Percentiles rank a stretch among this genome's conserved stretches.
Evolutionary conservation across 2,113 vertebrate genomes (phyloP).

Genomic region (Seriola aureovittata): DNA sequence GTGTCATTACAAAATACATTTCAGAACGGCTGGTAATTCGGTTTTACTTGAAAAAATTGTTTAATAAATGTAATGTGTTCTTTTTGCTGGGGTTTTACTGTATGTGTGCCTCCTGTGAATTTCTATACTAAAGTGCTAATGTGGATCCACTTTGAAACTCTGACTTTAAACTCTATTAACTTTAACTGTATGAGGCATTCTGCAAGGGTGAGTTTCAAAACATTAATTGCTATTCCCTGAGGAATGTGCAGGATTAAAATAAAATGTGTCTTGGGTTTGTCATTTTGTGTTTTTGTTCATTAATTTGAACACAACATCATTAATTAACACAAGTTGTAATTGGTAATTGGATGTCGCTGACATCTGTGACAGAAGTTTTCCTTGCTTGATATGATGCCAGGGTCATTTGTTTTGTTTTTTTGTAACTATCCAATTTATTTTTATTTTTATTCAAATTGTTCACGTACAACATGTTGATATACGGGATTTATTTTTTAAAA

Average conservation of each 20-base stretch:
- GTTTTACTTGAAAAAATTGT: slow-evolving; percentile 27
- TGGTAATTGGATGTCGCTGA: slow-evolving; percentile 19
- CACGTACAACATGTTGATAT: background rate
- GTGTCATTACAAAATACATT: slow-evolving; percentile 53
- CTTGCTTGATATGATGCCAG: background rate
- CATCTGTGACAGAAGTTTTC: slow-evolving; percentile 1
- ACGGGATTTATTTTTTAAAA: background rate
- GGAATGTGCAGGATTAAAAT: slow-evolving; percentile 31
- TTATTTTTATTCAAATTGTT: slow-evolving; percentile 1
- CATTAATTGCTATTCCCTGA: slow-evolving; percentile 19
- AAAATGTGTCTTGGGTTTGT: slow-evolving; percentile 11
- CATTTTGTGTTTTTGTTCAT: slow-evolving; percentile 7
- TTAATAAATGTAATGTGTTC: slow-evolving; percentile 20
- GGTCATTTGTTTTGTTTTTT: background rate
- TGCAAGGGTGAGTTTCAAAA: background rate
- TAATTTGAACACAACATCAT: slow-evolving; percentile 17
- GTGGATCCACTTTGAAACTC: slow-evolving; percentile 15
- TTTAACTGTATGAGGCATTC: background rate
- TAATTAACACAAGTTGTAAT: background rate
- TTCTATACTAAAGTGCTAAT: background rate
- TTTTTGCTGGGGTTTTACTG: background rate
- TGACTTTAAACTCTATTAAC: slow-evolving; percentile 10
- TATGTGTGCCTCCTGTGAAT: slow-evolving; percentile 4
- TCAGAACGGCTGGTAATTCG: slow-evolving; percentile 41
- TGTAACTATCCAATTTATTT: background rate